A percentile compares a stretch with the other conserved stretches of the same genome.
Evolutionary conservation across 2,113 vertebrate species (phyloP).

Genomic region (Coryphaenoides rupestris): DNA sequence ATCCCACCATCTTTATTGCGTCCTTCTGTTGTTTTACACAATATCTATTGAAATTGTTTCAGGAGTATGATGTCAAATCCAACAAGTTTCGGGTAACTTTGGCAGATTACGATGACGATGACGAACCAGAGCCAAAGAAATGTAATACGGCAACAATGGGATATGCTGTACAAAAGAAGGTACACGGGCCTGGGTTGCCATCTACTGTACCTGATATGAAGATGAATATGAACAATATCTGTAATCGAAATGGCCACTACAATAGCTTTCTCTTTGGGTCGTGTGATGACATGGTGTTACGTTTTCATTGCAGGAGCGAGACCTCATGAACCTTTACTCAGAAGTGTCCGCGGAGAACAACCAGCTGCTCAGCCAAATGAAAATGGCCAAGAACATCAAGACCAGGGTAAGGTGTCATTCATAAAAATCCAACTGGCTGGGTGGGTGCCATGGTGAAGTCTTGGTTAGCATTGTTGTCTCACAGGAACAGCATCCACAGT

Average conservation of each 20-base stretch:
- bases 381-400: constrained; percentile 76
- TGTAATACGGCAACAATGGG: constrained; percentile 69
- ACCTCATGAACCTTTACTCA: constrained; percentile 74
- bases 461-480: too few relatives aligned
- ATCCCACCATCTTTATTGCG: not conserved
- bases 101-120: constrained; percentile 50
- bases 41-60: constrained; percentile 7
- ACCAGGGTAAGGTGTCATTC: constrained; percentile 67
- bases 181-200: constrained; percentile 47
- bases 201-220: too few relatives aligned
- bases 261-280: too few relatives aligned
- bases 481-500: too few relatives aligned
- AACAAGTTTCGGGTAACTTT: constrained; percentile 79
- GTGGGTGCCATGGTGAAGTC: too few relatives aligned
- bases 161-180: constrained; percentile 82
- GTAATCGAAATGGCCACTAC: too few relatives aligned
- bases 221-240: too few relatives aligned
- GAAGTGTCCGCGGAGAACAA: constrained; percentile 77
- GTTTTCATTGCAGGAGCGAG: constrained; percentile 75
- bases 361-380: constrained; percentile 79
- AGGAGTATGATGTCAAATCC: constrained; percentile 84
- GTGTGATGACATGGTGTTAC: not conserved
- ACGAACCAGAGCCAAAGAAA: constrained; percentile 53
- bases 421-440: too few relatives aligned
- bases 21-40: too few relatives aligned